Percentiles rank a stretch among this genome's conserved stretches.
phyloP scores from a whole-genome alignment of 2,888 invertebrate species.

The Sceliomorpha sp. region DNA sequence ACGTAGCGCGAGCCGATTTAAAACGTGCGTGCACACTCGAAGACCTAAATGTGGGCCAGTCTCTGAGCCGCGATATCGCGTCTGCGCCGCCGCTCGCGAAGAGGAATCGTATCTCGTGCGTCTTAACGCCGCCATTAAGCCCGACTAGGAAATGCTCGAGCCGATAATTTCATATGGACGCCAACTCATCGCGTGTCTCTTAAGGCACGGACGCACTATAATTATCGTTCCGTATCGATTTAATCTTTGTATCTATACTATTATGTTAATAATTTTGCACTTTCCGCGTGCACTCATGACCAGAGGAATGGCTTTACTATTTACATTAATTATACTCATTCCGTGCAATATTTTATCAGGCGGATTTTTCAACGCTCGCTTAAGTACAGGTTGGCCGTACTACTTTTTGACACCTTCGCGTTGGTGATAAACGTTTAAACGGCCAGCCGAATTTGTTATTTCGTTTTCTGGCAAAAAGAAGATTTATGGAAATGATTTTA shows the following conservation, averaged over 20 bases:
- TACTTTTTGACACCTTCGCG: no score
- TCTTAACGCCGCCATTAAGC: constrained; percentile 46
- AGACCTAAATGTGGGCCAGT: constrained; percentile 50
- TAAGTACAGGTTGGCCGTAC: no score
- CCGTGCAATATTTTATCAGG: no score
- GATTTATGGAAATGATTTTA: no score
- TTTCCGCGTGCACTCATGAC: constrained; percentile 44
- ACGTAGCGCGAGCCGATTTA: constrained; percentile 5
- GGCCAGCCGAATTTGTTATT: no score
- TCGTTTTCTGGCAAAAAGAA: no score
- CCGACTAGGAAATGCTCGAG: constrained; percentile 50
- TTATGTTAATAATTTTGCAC: constrained; percentile 54
- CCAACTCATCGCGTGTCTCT: constrained; percentile 55
- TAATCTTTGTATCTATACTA: constrained; percentile 40
- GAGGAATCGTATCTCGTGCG: constrained; percentile 49
- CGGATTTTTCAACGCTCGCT: no score
- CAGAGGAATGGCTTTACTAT: constrained; percentile 28
- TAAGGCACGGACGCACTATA: constrained; percentile 50
- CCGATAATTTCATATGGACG: constrained; percentile 49
- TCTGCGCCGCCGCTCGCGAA: constrained; percentile 20
- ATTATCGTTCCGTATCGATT: constrained; percentile 50
- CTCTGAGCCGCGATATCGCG: constrained; percentile 28
- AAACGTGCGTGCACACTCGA: constrained; percentile 34
- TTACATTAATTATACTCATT: constrained; percentile 35
- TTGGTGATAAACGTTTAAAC: no score